phyloP scores from a whole-genome alignment of 2,888 invertebrate species.

The Luffia ferchaultella region DNA sequence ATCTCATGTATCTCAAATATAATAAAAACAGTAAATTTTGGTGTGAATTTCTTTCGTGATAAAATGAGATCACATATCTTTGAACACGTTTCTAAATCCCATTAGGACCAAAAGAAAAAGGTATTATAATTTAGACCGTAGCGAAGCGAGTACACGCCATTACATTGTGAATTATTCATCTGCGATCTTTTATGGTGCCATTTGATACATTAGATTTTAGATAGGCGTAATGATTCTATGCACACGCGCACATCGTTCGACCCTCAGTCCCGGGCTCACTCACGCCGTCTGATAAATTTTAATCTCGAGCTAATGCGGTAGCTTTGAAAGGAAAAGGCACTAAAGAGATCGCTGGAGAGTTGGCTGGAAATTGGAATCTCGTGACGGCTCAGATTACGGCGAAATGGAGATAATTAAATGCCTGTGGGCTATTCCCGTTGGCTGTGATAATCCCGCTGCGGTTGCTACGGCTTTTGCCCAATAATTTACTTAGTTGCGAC shows the following conservation, averaged over 20 bases:
- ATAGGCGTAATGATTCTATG: conserved; percentile 19
- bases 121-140: too few relatives aligned
- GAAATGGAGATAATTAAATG: not conserved
- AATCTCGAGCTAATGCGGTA: not conserved
- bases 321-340: not conserved
- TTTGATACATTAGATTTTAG: not conserved
- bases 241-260: too few relatives aligned
- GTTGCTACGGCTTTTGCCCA: not conserved
- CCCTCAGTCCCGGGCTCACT: not conserved
- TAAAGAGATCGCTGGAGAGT: not conserved
- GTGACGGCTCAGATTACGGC: not conserved
- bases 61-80: too few relatives aligned
- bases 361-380: not conserved
- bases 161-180: not conserved
- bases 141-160: too few relatives aligned
- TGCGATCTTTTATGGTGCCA: not conserved
- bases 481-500: not conserved
- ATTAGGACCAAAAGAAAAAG: too few relatives aligned
- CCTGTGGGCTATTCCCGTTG: not conserved
- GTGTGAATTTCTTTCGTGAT: too few relatives aligned
- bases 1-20: too few relatives aligned
- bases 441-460: not conserved
- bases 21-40: too few relatives aligned
- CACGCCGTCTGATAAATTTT: not conserved
- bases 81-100: too few relatives aligned